Conservation (phyloP, 1,140 invertebrate species). For the Zaprionus inermis region DNA sequence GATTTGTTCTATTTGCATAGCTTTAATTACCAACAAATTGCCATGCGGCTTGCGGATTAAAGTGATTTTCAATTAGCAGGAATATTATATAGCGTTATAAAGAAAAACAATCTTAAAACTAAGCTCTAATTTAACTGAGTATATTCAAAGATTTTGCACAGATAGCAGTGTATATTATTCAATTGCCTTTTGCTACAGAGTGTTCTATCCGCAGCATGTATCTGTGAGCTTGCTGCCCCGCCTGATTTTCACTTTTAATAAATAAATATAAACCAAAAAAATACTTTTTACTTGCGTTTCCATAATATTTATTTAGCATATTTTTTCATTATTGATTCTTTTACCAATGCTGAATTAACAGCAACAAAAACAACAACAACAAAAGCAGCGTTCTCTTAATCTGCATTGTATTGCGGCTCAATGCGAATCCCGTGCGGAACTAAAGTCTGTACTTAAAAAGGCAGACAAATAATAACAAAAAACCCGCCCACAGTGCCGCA, state of each 20-base stretch:
- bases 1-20: neutral
- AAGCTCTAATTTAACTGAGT: neutral
- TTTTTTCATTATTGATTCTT: conserved; percentile 45
- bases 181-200: conserved; percentile 2
- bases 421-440: conserved; percentile 40
- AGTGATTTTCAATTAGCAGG: neutral
- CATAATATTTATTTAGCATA: conserved; percentile 50
- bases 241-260: conserved; percentile 34
- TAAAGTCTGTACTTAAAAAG: conserved; percentile 59
- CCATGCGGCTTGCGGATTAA: neutral
- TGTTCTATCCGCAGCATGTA: conserved; percentile 12
- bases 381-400: conserved; percentile 51
- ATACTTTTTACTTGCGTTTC: conserved; percentile 29
- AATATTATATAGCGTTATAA: neutral
- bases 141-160: neutral
- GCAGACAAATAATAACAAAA: conserved; percentile 61
- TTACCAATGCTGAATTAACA: conserved; percentile 41
- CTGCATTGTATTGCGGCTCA: conserved; percentile 63
- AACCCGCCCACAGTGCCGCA: conserved; percentile 17
- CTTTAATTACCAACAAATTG: neutral
- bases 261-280: conserved; percentile 27
- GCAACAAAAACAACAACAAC: conserved; percentile 12
- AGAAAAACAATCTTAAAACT: neutral
- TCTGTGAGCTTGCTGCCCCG: conserved; percentile 1
- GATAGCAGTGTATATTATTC: neutral